Percentiles rank a stretch among this genome's conserved stretches.
Conservation (phyloP, 1,140 invertebrate genomes). For the Rhyzopertha dominica region DNA sequence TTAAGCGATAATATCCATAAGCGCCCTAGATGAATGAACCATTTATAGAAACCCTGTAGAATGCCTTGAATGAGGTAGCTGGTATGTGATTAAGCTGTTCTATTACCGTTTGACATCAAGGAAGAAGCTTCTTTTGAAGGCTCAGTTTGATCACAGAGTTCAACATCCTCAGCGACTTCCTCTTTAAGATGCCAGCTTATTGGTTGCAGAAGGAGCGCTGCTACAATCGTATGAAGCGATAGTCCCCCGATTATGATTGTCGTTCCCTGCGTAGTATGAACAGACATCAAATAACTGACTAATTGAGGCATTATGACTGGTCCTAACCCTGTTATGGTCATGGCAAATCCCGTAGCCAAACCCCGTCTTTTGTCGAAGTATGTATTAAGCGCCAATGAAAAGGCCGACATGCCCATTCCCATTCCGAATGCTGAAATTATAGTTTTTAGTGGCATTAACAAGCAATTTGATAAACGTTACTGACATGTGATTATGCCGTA, state of each 20-base stretch:
- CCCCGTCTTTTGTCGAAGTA: constrained; percentile 47
- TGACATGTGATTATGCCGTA: constrained; percentile 60
- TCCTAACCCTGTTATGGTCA: constrained; percentile 47
- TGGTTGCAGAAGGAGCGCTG: constrained; percentile 48
- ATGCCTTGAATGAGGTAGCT: too few species aligned
- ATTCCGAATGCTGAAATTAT: constrained; percentile 52
- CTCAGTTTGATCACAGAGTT: constrained; percentile 9
- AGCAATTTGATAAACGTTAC: constrained; percentile 29
- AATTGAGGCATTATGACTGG: constrained; percentile 50
- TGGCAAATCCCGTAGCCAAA: constrained; percentile 46
- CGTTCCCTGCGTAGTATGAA: constrained; percentile 43
- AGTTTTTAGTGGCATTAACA: background rate
- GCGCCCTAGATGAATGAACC: too few species aligned
- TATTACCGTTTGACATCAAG: background rate
- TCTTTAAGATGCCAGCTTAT: constrained; percentile 50
- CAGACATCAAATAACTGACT: constrained; percentile 39
- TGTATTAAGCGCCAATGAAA: constrained; percentile 48
- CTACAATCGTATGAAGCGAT: constrained; percentile 42
- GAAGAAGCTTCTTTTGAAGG: background rate
- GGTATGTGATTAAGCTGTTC: too few species aligned
- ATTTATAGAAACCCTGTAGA: too few species aligned
- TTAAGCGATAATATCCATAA: too few species aligned
- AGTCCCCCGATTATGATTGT: constrained; percentile 46
- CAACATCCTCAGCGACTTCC: constrained; percentile 9
- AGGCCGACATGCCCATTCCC: constrained; percentile 57